phyloP scores from a whole-genome alignment of 2,113 vertebrate genomes.

The Charina bottae region DNA sequence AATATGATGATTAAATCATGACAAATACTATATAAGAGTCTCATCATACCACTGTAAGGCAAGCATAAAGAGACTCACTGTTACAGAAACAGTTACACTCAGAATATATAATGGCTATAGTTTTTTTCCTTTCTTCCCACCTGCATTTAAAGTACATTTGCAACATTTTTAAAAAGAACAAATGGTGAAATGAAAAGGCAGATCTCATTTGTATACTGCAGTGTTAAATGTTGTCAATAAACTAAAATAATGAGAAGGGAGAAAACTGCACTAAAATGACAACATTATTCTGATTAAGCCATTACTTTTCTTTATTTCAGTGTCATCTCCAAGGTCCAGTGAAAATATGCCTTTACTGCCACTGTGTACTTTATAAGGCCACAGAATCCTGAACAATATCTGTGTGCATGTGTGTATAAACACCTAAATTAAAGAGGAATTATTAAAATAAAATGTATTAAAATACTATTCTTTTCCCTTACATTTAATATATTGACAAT shows the following conservation, averaged over 20 bases:
- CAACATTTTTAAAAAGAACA: background rate
- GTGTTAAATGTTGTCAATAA: background rate
- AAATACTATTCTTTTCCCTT: background rate
- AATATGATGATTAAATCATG: slow-evolving; percentile 10
- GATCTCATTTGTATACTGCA: background rate
- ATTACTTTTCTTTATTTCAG: background rate
- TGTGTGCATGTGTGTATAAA: background rate
- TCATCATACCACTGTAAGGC: background rate
- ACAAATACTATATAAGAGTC: background rate
- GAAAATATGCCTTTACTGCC: background rate
- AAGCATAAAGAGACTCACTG: background rate
- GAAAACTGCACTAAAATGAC: background rate
- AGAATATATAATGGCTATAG: background rate
- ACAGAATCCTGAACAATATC: background rate
- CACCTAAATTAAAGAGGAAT: background rate
- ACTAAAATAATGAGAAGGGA: background rate
- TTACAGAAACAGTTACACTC: background rate
- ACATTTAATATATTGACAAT: background rate
- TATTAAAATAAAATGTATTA: background rate
- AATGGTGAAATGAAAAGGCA: background rate
- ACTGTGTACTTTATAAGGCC: background rate
- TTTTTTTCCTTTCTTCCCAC: background rate
- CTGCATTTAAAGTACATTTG: background rate
- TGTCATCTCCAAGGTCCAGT: background rate
- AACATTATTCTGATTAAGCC: background rate